Percentiles rank a stretch among this genome's conserved stretches.
Evolutionary conservation across 2,797 vertebrate genomes (phyloP).

Genomic region (Chloroceryle amazona): DNA sequence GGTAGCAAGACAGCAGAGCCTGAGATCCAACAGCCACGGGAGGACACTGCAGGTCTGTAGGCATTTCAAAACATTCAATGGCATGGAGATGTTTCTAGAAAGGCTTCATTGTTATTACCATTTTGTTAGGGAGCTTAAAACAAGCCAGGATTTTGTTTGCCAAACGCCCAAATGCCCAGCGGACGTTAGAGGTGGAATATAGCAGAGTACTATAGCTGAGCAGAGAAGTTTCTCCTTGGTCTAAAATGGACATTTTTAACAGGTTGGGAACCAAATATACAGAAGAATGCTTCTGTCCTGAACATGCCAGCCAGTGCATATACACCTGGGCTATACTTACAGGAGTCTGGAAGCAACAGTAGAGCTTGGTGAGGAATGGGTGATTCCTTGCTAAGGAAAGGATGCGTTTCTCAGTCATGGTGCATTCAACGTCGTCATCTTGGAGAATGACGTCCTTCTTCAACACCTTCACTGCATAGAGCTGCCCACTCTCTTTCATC

Average conservation of each 20-base stretch:
- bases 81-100: background rate
- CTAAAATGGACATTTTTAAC: background rate
- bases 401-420: conserved; percentile 97
- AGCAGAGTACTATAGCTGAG: background rate
- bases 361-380: conserved; percentile 96
- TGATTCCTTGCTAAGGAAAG: conserved; percentile 91
- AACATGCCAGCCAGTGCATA: background rate
- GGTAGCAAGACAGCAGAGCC: background rate
- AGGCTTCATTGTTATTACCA: background rate
- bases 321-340: conserved; percentile 80
- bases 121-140: background rate
- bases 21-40: background rate
- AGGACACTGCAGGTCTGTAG: background rate
- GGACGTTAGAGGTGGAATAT: background rate
- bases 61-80: background rate
- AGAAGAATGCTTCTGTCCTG: background rate
- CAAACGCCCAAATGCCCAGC: background rate
- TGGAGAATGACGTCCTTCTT: conserved; percentile 99
- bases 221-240: background rate
- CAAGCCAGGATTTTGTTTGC: background rate
- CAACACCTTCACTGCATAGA: conserved; percentile 95
- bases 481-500: conserved; percentile 85
- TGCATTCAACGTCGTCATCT: conserved; percentile 97
- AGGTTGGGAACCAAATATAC: background rate
- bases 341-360: conserved; percentile 95